Base-by-base conservation (phyloP, 2,797 vertebrate genomes). In the Podarcis siculus region DNA sequence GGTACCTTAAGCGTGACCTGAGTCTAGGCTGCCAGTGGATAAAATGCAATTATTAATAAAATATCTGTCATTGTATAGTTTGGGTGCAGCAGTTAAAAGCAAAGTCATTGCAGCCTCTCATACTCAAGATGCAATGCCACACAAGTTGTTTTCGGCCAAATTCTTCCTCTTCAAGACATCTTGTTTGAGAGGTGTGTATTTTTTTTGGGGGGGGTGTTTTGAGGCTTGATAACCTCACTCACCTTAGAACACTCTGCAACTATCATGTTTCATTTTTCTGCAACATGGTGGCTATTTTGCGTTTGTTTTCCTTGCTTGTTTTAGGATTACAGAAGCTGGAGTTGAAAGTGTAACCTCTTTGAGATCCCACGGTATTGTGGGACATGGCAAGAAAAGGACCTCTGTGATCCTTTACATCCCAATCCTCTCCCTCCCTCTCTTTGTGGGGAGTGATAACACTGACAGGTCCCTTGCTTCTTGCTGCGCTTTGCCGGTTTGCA, bases 231-330 rank as follows among this genome's bases (percentile, higher is more conserved):
- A 66, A 91, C n/a, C 67, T 78, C 69, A 23, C 49, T 85, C 75
- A 86, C 76, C 79, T 91, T 39, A 89, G 76, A 76, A 89, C 49
- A 69, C 35, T 86, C 39, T 86, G 77, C 75, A 13, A 32, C 88
- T 88, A 13, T 39, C 76, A 27, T 61, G 64, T 92, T 93, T 92
- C 89, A 76, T 87, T 61, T 94, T 94, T 86, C 75, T 83, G 93
- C 49, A 55, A 55, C 49, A 55, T 55, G 13, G 49, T 85, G 88
- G 67, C 69, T 76, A 79, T 64, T 64, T 91, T 73, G 81, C 73
- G 6, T 83, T 94, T 94, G 87, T 94, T 95, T 93, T 94, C 89
- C 73, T 93, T 89, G 83, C 77, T 89, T 91, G 79, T 92, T 92
- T 90, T n/a, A 2, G 32, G 75, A 79, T 91, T 93, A 84, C 81